Percentiles rank a stretch among this genome's conserved stretches.
Conservation (phyloP, 1,140 invertebrate species). For the Samia ricini region DNA sequence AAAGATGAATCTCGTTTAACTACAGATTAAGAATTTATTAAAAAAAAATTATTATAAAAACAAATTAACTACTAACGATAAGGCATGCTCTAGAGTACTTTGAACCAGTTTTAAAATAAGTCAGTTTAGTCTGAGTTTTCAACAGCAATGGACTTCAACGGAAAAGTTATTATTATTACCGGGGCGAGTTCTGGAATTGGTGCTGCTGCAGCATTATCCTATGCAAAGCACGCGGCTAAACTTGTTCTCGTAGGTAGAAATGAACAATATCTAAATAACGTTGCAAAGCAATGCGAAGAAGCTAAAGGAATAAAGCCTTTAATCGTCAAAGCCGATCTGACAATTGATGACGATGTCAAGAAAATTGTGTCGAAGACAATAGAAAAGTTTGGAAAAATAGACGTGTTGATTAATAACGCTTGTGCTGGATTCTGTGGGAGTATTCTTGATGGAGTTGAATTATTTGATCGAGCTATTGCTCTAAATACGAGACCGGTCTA, state of each 20-base stretch:
- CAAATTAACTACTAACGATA: too few species aligned
- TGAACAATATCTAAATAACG: conserved; percentile 79
- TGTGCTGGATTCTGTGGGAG: conserved; percentile 81
- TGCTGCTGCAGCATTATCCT: conserved; percentile 83
- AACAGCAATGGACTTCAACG: conserved; percentile 65
- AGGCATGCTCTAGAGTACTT: too few species aligned
- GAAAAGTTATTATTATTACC: conserved; percentile 81
- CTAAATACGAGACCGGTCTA: conserved; percentile 85
- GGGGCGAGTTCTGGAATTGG: conserved; percentile 91
- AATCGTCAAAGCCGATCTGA: conserved; percentile 79
- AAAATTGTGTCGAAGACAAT: conserved; percentile 80
- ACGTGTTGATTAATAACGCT: conserved; percentile 87
- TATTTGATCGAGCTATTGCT: conserved; percentile 84
- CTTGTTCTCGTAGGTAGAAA: conserved; percentile 85
- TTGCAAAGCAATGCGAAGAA: conserved; percentile 67
- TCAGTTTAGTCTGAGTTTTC: conserved; percentile 19
- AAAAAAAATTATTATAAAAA: too few species aligned
- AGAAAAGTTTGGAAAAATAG: conserved; percentile 79
- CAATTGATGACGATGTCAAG: conserved; percentile 80
- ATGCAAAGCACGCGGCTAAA: conserved; percentile 83
- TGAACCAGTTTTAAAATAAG: conserved; percentile 1
- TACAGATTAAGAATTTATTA: too few species aligned
- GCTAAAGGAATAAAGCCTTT: conserved; percentile 43
- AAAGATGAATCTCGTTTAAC: too few species aligned
- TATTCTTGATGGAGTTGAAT: conserved; percentile 80